Conservation (phyloP, 2,888 invertebrate species). For the Lasius platythorax region DNA sequence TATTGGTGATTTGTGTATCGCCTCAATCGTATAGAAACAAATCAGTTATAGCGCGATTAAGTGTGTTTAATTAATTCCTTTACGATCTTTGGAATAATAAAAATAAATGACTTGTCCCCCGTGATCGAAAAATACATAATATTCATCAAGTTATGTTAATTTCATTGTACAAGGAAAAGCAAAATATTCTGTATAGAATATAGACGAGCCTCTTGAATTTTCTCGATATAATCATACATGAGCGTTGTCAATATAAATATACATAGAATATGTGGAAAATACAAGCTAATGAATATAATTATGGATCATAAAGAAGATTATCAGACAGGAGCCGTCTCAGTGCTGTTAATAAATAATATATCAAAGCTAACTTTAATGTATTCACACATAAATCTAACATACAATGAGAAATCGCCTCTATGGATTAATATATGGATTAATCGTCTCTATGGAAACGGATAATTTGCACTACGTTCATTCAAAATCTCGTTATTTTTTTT, state of each 20-base stretch:
- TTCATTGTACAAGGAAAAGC: not conserved
- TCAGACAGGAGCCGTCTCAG: not conserved
- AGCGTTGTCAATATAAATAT: not conserved
- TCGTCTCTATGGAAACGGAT: constrained; percentile 57
- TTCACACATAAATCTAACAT: constrained; percentile 1
- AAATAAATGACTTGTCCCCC: constrained; percentile 1
- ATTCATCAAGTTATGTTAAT: constrained; percentile 33
- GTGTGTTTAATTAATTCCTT: constrained; percentile 14
- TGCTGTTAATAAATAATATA: constrained; percentile 28
- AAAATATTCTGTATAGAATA: not conserved
- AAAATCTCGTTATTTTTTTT: constrained; percentile 51
- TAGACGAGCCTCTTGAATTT: not conserved
- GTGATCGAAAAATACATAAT: not conserved
- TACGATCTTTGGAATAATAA: constrained; percentile 5
- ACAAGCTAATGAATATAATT: constrained; percentile 2
- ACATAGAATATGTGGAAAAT: not conserved
- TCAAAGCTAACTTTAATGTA: constrained; percentile 6
- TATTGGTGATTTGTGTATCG: constrained; percentile 17
- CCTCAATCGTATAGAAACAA: not conserved
- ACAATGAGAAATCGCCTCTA: not conserved
- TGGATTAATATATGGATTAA: not conserved
- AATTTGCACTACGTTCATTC: constrained; percentile 42
- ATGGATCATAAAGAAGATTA: constrained; percentile 20
- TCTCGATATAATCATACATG: constrained; percentile 1
- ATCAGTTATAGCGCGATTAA: not conserved